Evolutionary conservation across 2,797 vertebrate genomes (phyloP).

Genomic region (Crenuchus spilurus): DNA sequence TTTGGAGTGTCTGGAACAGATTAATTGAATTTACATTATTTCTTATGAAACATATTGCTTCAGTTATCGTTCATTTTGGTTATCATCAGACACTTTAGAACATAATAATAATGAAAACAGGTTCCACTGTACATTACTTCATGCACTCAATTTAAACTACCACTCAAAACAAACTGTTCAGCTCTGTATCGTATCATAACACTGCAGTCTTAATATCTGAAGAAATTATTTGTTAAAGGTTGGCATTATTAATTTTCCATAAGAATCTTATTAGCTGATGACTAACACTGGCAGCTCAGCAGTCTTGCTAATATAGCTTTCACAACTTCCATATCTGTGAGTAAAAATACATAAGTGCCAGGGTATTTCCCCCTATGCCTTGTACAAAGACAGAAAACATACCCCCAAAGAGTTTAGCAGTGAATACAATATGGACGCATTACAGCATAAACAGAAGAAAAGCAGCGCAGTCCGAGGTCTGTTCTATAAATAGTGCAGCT

Average conservation of each 20-base stretch:
- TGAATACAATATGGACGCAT: not conserved
- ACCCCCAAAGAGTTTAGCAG: slow-evolving; percentile 13
- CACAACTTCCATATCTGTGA: not conserved
- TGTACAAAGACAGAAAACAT: not conserved
- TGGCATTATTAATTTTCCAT: not conserved
- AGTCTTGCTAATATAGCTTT: not conserved
- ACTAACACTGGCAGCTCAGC: not conserved
- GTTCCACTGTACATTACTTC: no score
- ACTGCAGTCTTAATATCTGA: no score
- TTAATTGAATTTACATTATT: no score
- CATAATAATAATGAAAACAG: no score
- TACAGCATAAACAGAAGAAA: slow-evolving; percentile 7
- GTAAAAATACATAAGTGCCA: not conserved
- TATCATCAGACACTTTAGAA: no score
- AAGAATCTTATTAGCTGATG: not conserved
- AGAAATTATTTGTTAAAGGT: no score
- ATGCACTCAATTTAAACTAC: no score
- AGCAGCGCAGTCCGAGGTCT: not conserved
- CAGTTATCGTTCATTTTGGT: no score
- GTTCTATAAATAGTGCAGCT: slow-evolving; percentile 44
- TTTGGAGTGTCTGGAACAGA: no score
- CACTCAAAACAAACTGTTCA: no score
- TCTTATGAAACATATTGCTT: no score
- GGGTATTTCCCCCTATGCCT: not conserved
- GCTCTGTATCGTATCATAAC: no score